Conservation (phyloP, 2,113 vertebrate species). For the Strix aluco region DNA sequence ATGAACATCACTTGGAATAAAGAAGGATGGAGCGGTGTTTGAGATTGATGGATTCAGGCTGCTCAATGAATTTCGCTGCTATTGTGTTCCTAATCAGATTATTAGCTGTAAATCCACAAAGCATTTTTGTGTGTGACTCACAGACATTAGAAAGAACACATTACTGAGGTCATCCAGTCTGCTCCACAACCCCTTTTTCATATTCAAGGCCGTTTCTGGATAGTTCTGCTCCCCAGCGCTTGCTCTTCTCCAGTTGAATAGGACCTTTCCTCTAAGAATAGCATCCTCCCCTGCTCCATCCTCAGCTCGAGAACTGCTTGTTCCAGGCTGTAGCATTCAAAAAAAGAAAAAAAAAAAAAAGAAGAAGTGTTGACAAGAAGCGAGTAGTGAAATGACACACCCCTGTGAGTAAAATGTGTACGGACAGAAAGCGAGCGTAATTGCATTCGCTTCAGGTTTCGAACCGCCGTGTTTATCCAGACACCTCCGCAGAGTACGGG, state of each 20-base stretch:
- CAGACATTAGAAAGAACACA: constrained; percentile 17
- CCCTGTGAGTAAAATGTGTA: not conserved
- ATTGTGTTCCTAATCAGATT: constrained; percentile 29
- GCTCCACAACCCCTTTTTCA: not conserved
- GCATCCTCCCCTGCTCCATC: constrained; percentile 57
- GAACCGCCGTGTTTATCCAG: not conserved
- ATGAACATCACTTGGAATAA: not conserved
- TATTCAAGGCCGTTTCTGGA: constrained; percentile 4
- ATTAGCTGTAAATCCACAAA: constrained; percentile 44
- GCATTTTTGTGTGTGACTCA: constrained; percentile 34
- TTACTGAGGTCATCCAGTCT: constrained; percentile 36
- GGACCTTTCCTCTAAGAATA: constrained; percentile 63
- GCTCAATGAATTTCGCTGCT: constrained; percentile 10
- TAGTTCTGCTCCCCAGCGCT: constrained; percentile 8
- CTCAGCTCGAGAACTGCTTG: constrained; percentile 42
- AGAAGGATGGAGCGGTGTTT: not conserved
- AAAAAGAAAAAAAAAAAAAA: not conserved
- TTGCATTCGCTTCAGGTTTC: not conserved
- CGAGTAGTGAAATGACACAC: constrained; percentile 6
- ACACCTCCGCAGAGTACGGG: rapidly evolving
- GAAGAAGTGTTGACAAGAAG: constrained; percentile 17
- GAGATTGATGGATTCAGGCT: not conserved
- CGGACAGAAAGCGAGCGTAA: rapidly evolving
- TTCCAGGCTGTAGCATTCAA: constrained; percentile 26
- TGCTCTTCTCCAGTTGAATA: constrained; percentile 23